Evolutionary conservation across 2,797 vertebrate genomes (phyloP), one percentile per base, ranked within the genome.

Genomic region (Esox lucius): DNA sequence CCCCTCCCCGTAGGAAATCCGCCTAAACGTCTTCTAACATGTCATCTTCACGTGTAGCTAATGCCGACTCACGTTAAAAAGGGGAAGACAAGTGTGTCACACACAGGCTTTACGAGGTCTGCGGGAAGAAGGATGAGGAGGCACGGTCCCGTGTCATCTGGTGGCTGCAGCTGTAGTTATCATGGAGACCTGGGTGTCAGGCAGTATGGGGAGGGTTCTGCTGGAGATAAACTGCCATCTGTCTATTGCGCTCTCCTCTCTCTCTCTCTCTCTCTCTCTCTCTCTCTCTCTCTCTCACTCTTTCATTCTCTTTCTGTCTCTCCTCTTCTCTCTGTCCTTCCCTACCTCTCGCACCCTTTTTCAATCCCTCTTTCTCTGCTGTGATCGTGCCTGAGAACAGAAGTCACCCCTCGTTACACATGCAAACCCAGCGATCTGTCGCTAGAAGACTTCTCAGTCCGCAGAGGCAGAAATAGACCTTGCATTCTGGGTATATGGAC

Each of bases 281-380:
- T 59, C 53, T 56, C 7, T 56, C 51, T 51, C 3, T 51, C 2
- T 49, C 11, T 49, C 48, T 15, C 1, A 49, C 48, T 49, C 11
- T 15, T 15, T 49, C 51, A 11, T 13, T 46, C 42, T 13, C 9
- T 46, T 11, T 46, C 42, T 5, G 9, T 46, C 42, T 46, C 42
- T 53, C 19, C 85, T 84, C 83, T 87, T 83, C 88, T 84, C 86
- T 84, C 87, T 1, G 26, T 39, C 65, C 28, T 28, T 19, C 31
- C 16, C 26, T 66, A 3, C 17, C 64, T 66, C 16, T 66, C 62
- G 0, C 64, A 17, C 31, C 2, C 64, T 33, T 11, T 31, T 7
- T 35, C 16, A 1, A 22, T 35, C 64, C 16, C 24, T 66, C 64
- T 16, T 28, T 22, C 33, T 39, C 19, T 39, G 16, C 2, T 66